Evolutionary conservation across 1,140 invertebrate genomes (phyloP).

Genomic region (Drosophila ogumai): DNA sequence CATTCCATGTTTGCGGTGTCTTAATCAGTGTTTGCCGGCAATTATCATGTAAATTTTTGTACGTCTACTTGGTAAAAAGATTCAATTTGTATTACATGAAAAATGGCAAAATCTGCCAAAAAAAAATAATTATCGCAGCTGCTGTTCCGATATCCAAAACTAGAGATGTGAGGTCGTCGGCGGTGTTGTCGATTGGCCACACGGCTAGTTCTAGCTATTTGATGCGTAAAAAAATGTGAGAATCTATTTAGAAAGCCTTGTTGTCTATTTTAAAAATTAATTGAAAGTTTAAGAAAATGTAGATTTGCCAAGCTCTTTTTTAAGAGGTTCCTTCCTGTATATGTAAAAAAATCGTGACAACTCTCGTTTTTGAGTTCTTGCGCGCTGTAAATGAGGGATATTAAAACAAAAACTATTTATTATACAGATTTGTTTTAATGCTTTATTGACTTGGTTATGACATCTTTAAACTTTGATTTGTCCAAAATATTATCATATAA

Average conservation of each 20-base stretch:
- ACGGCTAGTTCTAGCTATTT: background rate
- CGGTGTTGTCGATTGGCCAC: background rate
- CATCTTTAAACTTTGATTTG: too few relatives aligned
- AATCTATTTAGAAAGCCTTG: background rate
- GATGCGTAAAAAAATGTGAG: background rate
- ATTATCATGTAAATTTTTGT: conserved; percentile 7
- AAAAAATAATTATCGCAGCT: conserved; percentile 56
- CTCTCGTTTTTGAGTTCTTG: background rate
- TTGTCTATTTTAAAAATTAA: background rate
- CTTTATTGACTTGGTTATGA: too few relatives aligned
- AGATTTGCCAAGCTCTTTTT: background rate
- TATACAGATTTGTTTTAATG: too few relatives aligned
- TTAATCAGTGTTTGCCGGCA: background rate
- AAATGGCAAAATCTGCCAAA: conserved; percentile 29
- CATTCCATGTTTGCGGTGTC: conserved; percentile 61
- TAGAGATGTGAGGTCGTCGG: conserved; percentile 21
- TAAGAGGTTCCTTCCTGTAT: background rate
- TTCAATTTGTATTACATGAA: conserved; percentile 34
- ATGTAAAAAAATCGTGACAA: background rate
- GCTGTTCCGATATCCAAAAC: conserved; percentile 39
- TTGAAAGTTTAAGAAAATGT: too few relatives aligned
- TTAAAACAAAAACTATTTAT: background rate
- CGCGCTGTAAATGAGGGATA: background rate
- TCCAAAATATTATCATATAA: too few relatives aligned
- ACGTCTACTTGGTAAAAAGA: background rate